Percentiles rank a stretch among this genome's conserved stretches.
These are phyloP conservation scores for Acronicta psi DNA, from an alignment of 2,888 invertebrate species.

Conservation along the genomic window DNA sequence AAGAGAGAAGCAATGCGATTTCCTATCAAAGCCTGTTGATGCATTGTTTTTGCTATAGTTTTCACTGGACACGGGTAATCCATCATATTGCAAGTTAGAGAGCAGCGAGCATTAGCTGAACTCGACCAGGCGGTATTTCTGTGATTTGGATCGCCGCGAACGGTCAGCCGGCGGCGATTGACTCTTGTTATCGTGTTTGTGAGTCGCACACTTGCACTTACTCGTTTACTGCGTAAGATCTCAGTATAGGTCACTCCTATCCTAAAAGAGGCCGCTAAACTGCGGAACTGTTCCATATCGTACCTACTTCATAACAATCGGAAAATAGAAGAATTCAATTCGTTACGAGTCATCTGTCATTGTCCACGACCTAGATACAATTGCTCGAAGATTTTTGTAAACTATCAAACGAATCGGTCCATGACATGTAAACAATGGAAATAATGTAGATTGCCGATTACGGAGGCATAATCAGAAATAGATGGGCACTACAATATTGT, in stretches of 20 bases:
- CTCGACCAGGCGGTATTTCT: constrained; percentile 60
- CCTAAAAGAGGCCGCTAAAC: constrained; percentile 9
- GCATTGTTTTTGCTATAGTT: constrained; percentile 64
- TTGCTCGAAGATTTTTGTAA: constrained; percentile 64
- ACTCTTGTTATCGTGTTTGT: constrained; percentile 42
- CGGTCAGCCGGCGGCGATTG: constrained; percentile 45
- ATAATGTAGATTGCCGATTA: constrained; percentile 66
- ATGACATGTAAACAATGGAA: constrained; percentile 72
- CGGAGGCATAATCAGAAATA: constrained; percentile 59
- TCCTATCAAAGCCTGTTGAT: constrained; percentile 32
- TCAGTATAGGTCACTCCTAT: constrained; percentile 7
- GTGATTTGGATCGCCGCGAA: constrained; percentile 51
- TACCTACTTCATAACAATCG: constrained; percentile 28
- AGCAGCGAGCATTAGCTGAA: constrained; percentile 55
- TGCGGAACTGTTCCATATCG: constrained; percentile 29
- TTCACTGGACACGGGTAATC: constrained; percentile 70
- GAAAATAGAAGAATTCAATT: constrained; percentile 55
- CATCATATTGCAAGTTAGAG: constrained; percentile 69
- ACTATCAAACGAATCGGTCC: constrained; percentile 65
- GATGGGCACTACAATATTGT: constrained; percentile 62
- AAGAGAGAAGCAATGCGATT: constrained; percentile 18
- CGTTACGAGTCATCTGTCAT: constrained; percentile 60
- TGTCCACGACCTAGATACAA: constrained; percentile 67
- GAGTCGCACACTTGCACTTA: no score
- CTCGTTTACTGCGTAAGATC: not conserved